phyloP scores from a whole-genome alignment of 2,113 vertebrate species.

The Periophthalmodon schlosseri region DNA sequence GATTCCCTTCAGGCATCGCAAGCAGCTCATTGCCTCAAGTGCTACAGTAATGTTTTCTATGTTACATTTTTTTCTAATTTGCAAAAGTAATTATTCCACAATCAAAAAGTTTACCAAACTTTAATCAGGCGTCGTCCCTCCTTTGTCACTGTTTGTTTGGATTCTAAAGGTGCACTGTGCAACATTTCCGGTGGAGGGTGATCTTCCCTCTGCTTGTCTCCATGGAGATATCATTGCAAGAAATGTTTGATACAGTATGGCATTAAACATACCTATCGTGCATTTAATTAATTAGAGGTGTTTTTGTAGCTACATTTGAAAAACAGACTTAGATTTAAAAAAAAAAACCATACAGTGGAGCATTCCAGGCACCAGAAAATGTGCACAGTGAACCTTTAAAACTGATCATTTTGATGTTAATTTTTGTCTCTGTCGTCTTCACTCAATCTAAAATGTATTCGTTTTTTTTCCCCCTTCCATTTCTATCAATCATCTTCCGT shows the following conservation, averaged over 20 bases:
- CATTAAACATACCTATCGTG: too few species aligned
- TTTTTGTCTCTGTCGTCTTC: slow-evolving; percentile 21
- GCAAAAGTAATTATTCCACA: slow-evolving; percentile 22
- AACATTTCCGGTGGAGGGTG: too few species aligned
- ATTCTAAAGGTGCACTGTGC: not conserved
- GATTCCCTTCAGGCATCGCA: slow-evolving; percentile 5
- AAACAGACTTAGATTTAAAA: too few species aligned
- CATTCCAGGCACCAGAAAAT: not conserved
- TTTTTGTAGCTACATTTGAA: too few species aligned
- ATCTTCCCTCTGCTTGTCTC: too few species aligned
- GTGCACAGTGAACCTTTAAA: not conserved
- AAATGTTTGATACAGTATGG: too few species aligned
- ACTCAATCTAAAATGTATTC: slow-evolving; percentile 13
- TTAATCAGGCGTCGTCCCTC: slow-evolving; percentile 1
- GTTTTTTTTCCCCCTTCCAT: slow-evolving; percentile 31
- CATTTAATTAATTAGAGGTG: too few species aligned
- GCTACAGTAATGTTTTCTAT: slow-evolving; percentile 3
- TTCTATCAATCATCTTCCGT: slow-evolving; percentile 37
- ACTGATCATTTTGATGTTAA: slow-evolving; percentile 1
- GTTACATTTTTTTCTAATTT: not conserved
- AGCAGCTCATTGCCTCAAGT: not conserved
- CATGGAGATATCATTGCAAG: too few species aligned
- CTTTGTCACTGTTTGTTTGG: not conserved
- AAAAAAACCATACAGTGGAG: not conserved
- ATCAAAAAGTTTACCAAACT: slow-evolving; percentile 1